A percentile compares a stretch with the other conserved stretches of the same genome.
These are phyloP conservation scores for Drosophila setosimentum DNA, from an alignment of 2,888 invertebrate genomes.

Conservation along the genomic window DNA sequence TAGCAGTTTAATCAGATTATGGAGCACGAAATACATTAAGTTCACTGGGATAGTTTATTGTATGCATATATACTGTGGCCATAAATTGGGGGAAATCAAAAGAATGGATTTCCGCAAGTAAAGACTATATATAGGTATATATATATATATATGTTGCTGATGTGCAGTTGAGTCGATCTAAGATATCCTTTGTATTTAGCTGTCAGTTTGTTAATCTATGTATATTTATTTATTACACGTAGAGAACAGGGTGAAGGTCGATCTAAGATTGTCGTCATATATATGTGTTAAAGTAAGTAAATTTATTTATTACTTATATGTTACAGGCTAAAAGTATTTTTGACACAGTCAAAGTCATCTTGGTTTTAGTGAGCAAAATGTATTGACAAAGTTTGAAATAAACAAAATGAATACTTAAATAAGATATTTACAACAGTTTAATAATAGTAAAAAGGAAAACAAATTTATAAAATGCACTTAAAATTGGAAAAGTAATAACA, in stretches of 20 bases:
- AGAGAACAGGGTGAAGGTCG: not conserved
- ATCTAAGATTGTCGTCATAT: not conserved
- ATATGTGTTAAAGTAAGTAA: not conserved
- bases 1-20: constrained; percentile 20
- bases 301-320: not conserved
- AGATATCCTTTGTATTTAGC: not conserved
- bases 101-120: not conserved
- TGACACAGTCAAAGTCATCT: not conserved
- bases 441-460: not conserved
- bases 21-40: constrained; percentile 9
- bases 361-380: too few species aligned
- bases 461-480: not conserved
- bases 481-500: not conserved
- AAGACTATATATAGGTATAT: not conserved
- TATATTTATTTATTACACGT: not conserved
- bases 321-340: not conserved
- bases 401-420: not conserved
- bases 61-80: not conserved
- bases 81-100: not conserved
- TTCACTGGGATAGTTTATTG: constrained; percentile 16
- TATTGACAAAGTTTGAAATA: not conserved
- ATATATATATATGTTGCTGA: not conserved
- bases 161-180: not conserved
- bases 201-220: not conserved
- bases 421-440: not conserved